A percentile compares a stretch with the other conserved stretches of the same genome.
These are phyloP conservation scores for Oryctes rhinoceros DNA, from an alignment of 1,140 invertebrate genomes.

Conservation along the genomic window DNA sequence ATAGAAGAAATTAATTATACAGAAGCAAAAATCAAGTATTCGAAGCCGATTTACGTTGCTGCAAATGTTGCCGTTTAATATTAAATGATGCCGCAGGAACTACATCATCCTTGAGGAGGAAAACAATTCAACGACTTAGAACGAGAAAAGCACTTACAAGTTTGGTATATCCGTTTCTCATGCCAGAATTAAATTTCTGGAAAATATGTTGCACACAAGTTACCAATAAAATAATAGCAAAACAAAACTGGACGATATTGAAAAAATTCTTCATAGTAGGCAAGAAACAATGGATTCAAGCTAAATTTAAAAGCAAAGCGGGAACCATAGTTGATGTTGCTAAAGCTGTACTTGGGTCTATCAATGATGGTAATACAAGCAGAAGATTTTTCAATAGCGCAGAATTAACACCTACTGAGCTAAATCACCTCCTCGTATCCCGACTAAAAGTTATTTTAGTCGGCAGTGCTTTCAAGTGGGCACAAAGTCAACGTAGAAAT, in stretches of 20 bases:
- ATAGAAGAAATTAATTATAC: constrained; percentile 20
- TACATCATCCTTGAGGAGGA: constrained; percentile 55
- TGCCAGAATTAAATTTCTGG: constrained; percentile 51
- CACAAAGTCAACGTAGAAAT: constrained; percentile 48
- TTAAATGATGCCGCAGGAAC: constrained; percentile 56
- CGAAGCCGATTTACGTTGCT: background rate
- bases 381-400: constrained; percentile 56
- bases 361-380: constrained; percentile 51
- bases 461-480: constrained; percentile 50
- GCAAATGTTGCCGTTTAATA: constrained; percentile 47
- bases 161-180: constrained; percentile 50
- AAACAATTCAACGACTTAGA: constrained; percentile 57
- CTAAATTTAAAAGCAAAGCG: constrained; percentile 53
- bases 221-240: constrained; percentile 52
- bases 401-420: constrained; percentile 49
- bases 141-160: constrained; percentile 47
- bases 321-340: constrained; percentile 57
- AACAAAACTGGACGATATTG: constrained; percentile 25
- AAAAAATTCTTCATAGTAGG: constrained; percentile 47
- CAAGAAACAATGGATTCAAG: constrained; percentile 57
- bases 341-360: constrained; percentile 56
- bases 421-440: constrained; percentile 38
- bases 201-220: constrained; percentile 51
- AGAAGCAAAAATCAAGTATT: constrained; percentile 31
- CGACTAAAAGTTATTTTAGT: constrained; percentile 49